Evolutionary conservation across 35 echinoderm and acorn worm species (phyloP).

Genomic region (Apostichopus japonicus): DNA sequence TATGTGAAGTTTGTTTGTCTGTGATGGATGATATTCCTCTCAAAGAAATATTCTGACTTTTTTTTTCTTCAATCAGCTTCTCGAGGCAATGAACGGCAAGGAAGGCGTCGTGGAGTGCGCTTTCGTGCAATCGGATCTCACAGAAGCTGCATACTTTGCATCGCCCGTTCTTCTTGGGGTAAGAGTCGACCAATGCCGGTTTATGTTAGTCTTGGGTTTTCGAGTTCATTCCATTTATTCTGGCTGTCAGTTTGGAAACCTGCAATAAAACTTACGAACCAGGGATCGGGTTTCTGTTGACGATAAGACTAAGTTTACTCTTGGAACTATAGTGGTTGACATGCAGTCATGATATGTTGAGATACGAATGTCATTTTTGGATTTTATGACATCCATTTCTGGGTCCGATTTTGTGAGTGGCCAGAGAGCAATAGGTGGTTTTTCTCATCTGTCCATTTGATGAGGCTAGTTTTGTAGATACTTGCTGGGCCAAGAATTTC

Average conservation of each 20-base stretch:
- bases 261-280: too few relatives aligned
- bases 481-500: too few relatives aligned
- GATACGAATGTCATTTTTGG: not conserved
- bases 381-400: too few relatives aligned
- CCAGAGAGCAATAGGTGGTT: too few relatives aligned
- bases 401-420: too few relatives aligned
- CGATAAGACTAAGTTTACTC: too few relatives aligned
- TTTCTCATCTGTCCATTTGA: too few relatives aligned
- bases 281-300: too few relatives aligned
- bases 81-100: conserved; percentile 80
- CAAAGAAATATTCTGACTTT: not conserved
- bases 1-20: too few relatives aligned
- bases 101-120: conserved; percentile 87
- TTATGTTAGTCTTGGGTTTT: not conserved
- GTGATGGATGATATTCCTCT: too few relatives aligned
- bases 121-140: conserved; percentile 89
- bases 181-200: conserved; percentile 34
- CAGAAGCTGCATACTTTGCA: conserved; percentile 86
- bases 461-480: too few relatives aligned
- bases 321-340: too few relatives aligned
- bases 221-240: not conserved
- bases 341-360: not conserved
- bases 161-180: conserved; percentile 84
- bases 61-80: conserved; percentile 52
- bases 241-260: not conserved